Evolutionary conservation across 2,797 vertebrate genomes (phyloP), one percentile per base, ranked within the genome.

Genomic region (Erpetoichthys calabaricus): DNA sequence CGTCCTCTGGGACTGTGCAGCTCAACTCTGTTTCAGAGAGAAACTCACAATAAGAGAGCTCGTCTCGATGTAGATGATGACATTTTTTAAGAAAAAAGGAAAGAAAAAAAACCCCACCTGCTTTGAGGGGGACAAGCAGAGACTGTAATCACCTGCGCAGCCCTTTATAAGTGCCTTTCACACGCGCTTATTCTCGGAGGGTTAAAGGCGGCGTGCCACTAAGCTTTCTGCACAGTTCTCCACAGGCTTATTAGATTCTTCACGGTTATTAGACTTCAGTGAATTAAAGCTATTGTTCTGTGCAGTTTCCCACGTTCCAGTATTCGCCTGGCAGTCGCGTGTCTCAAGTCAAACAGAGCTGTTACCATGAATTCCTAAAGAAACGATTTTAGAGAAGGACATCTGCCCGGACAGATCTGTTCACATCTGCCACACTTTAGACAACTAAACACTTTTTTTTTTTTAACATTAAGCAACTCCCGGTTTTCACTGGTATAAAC

Each of bases 291-390:
- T 76, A 86, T 96, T 95, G 91, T 94, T 70, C 42, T 43, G 2
- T 53, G 8, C 60, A 58, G 67, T 82, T 97, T 94, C 91, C 91
- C 91, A 94, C 87, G 87, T 89, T 85, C 80, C 73, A 67, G 65
- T 78, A 66, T 74, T 84, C 79, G 73, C 80, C 73, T 77, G 77
- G 85, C 76, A 79, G 85, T 84, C 87, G 86, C 86, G 83, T 85
- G 89, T 81, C 88, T 80, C 57, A 45, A 73, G 80, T 74, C 84
- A 73, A 73, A 73, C 75, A 83, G 74, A 70, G 72, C 77, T 67
- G 62, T 47, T 68, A 68, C 62, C 57, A 60, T 73, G 67, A 67
- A 68, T 71, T 73, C 67, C 73, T 71, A 66, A 74, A 69, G 66
- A 67, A 67, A 71, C 69, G 58, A 62, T 70, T 72, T 71, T 60